Evolutionary conservation across 2,888 invertebrate species (phyloP).

Genomic region (Caenorhabditis becei): DNA sequence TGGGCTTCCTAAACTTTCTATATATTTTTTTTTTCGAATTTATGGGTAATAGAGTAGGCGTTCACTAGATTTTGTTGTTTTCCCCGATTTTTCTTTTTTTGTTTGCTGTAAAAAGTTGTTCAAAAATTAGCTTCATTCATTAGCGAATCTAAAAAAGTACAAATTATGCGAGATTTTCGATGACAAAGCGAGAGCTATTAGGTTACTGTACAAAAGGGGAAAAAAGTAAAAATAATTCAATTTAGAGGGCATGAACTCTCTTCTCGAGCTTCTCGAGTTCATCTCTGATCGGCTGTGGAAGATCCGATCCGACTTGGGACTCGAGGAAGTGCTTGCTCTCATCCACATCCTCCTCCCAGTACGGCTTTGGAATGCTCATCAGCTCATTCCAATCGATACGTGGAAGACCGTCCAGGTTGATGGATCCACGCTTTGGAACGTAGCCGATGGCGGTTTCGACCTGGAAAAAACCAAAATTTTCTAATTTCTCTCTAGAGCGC

Average conservation of each 20-base stretch:
- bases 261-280: conserved; percentile 80
- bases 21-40: conserved; percentile 12
- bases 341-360: conserved; percentile 90
- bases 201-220: conserved; percentile 6
- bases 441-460: conserved; percentile 85
- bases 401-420: conserved; percentile 88
- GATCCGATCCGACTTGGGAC: conserved; percentile 86
- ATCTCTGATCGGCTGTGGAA: conserved; percentile 77
- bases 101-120: too few relatives aligned
- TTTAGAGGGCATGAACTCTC: conserved; percentile 77
- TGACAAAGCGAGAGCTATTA: conserved; percentile 3
- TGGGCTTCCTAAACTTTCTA: conserved; percentile 59
- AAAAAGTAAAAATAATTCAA: neutral
- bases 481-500: neutral
- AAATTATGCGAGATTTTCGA: neutral
- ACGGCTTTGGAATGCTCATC: conserved; percentile 91
- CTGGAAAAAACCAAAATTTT: conserved; percentile 19
- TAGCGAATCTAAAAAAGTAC: too few relatives aligned
- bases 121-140: neutral
- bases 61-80: conserved; percentile 21
- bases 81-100: conserved; percentile 9
- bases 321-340: conserved; percentile 92
- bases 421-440: conserved; percentile 83
- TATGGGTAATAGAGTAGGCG: conserved; percentile 24
- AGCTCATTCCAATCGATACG: conserved; percentile 88